Conservation (phyloP, 2,888 invertebrate species). For the Stenolophus ochropezus region DNA sequence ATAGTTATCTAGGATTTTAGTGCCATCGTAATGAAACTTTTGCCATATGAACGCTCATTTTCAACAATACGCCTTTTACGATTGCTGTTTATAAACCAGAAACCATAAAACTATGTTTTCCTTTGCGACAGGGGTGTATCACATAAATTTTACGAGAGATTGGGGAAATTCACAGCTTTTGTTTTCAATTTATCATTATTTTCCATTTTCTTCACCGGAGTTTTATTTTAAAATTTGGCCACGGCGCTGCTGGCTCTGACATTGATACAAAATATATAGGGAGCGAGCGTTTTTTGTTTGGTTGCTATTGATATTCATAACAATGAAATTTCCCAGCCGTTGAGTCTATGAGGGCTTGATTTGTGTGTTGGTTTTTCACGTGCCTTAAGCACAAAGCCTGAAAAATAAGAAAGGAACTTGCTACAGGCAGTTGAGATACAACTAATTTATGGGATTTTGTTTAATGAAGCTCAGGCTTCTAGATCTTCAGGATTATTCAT, state of each 20-base stretch:
- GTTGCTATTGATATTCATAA: constrained; percentile 49
- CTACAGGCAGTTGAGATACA: neutral
- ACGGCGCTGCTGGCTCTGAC: constrained; percentile 38
- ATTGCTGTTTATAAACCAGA: constrained; percentile 28
- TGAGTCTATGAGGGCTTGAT: constrained; percentile 34
- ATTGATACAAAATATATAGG: constrained; percentile 41
- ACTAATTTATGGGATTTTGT: constrained; percentile 12
- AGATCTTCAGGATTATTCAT: neutral
- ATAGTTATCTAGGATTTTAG: constrained; percentile 19
- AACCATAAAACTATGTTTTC: constrained; percentile 50
- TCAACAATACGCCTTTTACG: constrained; percentile 39
- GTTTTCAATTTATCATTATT: constrained; percentile 44
- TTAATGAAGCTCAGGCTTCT: neutral
- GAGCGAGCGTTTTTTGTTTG: constrained; percentile 24
- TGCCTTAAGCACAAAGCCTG: constrained; percentile 18
- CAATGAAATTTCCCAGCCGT: constrained; percentile 40
- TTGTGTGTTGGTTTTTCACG: constrained; percentile 17
- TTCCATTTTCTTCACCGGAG: constrained; percentile 27
- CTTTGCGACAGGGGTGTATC: constrained; percentile 30
- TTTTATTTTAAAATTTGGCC: constrained; percentile 31
- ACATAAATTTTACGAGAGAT: constrained; percentile 46
- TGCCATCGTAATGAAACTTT: constrained; percentile 42
- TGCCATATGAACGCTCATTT: constrained; percentile 26
- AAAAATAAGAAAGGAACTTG: constrained; percentile 31
- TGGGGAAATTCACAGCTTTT: neutral